Evolutionary conservation across 2,797 vertebrate genomes (phyloP).

Genomic region (Cyprinodon diabolis): DNA sequence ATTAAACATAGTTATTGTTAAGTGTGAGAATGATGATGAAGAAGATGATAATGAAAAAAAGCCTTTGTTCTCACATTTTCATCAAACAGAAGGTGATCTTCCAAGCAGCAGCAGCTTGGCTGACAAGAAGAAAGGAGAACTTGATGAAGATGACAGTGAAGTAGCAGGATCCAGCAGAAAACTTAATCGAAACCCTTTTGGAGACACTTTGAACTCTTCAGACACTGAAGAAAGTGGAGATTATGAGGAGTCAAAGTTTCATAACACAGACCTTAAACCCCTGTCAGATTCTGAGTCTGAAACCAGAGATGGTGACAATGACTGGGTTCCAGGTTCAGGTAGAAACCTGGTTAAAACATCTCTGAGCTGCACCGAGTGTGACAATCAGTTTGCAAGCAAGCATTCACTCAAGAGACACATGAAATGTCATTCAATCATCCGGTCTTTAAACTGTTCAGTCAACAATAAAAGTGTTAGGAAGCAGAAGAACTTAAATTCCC

Average conservation of each 20-base stretch:
- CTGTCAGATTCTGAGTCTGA: not conserved
- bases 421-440: not conserved
- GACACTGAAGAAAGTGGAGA: not conserved
- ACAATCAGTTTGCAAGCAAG: conserved; percentile 1
- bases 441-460: not conserved
- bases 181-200: not conserved
- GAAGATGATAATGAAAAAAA: not conserved
- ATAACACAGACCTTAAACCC: not conserved
- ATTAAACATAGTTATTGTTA: conserved; percentile 4
- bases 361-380: not conserved
- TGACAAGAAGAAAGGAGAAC: not conserved
- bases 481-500: not conserved
- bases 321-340: not conserved
- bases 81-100: not conserved
- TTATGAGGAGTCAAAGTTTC: not conserved
- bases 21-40: not conserved
- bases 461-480: not conserved
- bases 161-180: not conserved
- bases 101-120: not conserved
- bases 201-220: not conserved
- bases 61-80: not conserved
- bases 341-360: not conserved
- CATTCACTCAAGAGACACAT: conserved; percentile 1
- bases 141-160: not conserved
- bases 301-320: not conserved